phyloP scores from a whole-genome alignment of 2,797 vertebrate species.

The Alca torda region DNA sequence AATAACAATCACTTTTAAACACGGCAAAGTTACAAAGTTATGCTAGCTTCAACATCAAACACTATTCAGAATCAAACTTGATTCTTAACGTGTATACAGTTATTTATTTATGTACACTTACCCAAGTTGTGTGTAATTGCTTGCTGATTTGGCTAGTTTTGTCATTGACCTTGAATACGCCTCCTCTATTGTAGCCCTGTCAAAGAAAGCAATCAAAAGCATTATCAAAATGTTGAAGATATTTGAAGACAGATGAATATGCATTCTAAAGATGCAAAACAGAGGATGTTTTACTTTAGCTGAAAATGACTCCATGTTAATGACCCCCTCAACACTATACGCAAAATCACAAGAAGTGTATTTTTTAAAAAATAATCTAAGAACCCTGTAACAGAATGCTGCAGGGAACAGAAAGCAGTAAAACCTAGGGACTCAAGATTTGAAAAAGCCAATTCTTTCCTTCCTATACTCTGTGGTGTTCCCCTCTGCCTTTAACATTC shows the following conservation, averaged over 20 bases:
- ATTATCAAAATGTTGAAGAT: background rate
- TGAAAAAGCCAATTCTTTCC: background rate
- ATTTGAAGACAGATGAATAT: background rate
- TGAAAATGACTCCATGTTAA: background rate
- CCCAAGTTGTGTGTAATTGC: slow-evolving; percentile 96
- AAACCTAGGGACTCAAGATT: background rate
- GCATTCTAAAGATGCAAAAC: background rate
- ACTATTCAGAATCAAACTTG: background rate
- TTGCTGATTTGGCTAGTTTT: slow-evolving; percentile 94
- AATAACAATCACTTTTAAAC: background rate
- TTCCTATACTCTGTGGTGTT: background rate
- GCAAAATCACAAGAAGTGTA: background rate
- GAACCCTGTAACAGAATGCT: background rate
- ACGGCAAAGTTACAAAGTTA: background rate
- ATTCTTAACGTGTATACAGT: background rate
- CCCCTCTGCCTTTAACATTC: background rate
- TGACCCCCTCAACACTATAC: background rate
- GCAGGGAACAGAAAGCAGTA: background rate
- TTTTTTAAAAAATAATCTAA: background rate
- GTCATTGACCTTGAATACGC: slow-evolving; percentile 96
- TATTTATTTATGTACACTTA: slow-evolving; percentile 52
- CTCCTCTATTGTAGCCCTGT: slow-evolving; percentile 94
- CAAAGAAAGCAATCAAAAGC: slow-evolving; percentile 28
- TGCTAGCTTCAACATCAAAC: background rate
- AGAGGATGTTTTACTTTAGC: background rate